Base-by-base conservation (phyloP, 2,888 invertebrate species). In the Yponomeuta sedellus region DNA sequence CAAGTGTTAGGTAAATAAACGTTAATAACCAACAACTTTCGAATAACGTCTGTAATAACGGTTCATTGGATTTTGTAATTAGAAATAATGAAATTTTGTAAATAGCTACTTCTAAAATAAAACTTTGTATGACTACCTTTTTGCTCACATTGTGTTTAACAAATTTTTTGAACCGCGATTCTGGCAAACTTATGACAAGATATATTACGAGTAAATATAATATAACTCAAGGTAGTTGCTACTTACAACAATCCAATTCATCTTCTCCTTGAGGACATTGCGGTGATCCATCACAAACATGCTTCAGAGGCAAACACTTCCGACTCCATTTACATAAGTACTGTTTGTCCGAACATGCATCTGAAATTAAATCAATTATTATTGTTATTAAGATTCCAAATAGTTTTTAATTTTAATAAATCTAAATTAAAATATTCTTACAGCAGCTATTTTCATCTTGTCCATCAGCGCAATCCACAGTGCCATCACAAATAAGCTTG, bases 201-300 rank as follows among this genome's bases (percentile, higher is more conserved):
- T 22, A 65, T 52, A 40, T 64, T 62, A 34, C 10, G 62, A 20
- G 19, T 62, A 4, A n/a, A 22, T 22, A 62, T 12, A 22, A 20
- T 12, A 20, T 34, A 19, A 0, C 8, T 20, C 2, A 64, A n/a
- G 11, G 40, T 20, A 40, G 40, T 5, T 40, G 34, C 3, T 39
- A 65, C 95, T 93, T 83, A 96, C 96, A 93, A 78, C 97, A 97
- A 78, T 96, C 94, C 65, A 92, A 76, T 89, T 97, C 97, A 77
- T 97, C 97, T 85, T 96, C 96, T 34, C 93, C 92, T 70, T 92
- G 82, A 20, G 86, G 86, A 77, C 97, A 97, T 71, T 97, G 94
- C 1, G 83, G 72, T 61, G 77, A 80, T 39, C 92, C 92, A 80
- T 97, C 93, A 76, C 97, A 97, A 20, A 92, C 92, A 70, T 92